phyloP scores from a whole-genome alignment of 2,888 invertebrate genomes.

The Pheosia gnoma region DNA sequence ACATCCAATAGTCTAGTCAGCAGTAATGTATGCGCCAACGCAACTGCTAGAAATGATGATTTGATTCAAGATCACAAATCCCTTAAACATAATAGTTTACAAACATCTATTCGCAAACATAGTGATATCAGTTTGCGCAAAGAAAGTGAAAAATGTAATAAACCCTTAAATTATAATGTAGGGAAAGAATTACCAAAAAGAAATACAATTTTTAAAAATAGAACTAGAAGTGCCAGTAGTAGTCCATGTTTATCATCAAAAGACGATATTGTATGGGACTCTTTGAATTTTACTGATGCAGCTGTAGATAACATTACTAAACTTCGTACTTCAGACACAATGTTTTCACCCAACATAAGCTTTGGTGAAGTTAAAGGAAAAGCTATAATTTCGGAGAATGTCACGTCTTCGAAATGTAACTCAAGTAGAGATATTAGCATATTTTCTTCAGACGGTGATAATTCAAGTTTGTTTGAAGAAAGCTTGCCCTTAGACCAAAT shows the following conservation, averaged over 20 bases:
- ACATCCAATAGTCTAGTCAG: neutral
- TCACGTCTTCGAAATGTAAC: constrained; percentile 35
- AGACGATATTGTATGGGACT: constrained; percentile 70
- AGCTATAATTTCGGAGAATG: constrained; percentile 24
- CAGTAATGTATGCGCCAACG: neutral
- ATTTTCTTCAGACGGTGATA: constrained; percentile 76
- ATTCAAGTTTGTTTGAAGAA: constrained; percentile 84
- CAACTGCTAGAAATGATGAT: neutral
- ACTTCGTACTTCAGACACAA: constrained; percentile 48
- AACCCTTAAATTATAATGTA: neutral
- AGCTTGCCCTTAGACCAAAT: constrained; percentile 82
- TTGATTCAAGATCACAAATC: neutral
- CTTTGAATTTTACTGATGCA: constrained; percentile 65
- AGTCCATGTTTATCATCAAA: constrained; percentile 26
- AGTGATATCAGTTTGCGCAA: neutral
- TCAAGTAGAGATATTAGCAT: constrained; percentile 67
- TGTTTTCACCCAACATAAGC: constrained; percentile 69
- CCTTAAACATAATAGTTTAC: constrained; percentile 1
- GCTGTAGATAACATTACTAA: constrained; percentile 62
- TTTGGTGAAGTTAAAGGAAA: constrained; percentile 58
- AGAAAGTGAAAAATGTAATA: constrained; percentile 6
- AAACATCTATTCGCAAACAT: constrained; percentile 1
- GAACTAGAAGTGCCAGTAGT: constrained; percentile 13
- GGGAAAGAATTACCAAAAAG: constrained; percentile 7
- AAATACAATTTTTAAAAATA: constrained; percentile 2